phyloP scores from a whole-genome alignment of 2,888 invertebrate species.

The Spatulosminthurus flaviceps region DNA sequence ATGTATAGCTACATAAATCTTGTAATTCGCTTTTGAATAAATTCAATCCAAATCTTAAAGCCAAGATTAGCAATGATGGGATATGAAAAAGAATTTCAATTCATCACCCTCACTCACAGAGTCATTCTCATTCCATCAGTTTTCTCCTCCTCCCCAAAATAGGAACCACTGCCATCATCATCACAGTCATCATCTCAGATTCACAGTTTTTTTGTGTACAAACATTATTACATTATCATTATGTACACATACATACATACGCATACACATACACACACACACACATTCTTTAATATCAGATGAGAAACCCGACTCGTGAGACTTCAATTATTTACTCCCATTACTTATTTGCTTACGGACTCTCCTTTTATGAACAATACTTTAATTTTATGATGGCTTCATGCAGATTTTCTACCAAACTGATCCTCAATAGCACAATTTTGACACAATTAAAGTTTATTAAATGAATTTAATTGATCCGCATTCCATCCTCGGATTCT shows the following conservation, averaged over 20 bases:
- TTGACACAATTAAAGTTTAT: conserved; percentile 20
- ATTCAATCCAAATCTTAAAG: conserved; percentile 22
- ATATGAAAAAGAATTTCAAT: conserved; percentile 29
- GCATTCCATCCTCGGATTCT: conserved; percentile 3
- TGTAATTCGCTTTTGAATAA: conserved; percentile 10
- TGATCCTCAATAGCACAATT: conserved; percentile 4
- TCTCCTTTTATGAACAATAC: conserved; percentile 27
- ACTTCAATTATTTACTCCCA: conserved; percentile 35
- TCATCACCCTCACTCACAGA: conserved; percentile 31
- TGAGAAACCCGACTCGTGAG: conserved; percentile 36
- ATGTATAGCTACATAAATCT: neutral
- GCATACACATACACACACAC: no score
- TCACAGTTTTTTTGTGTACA: neutral
- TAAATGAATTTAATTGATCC: conserved; percentile 18
- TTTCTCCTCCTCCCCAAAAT: conserved; percentile 39
- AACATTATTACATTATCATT: conserved; percentile 35
- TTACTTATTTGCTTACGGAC: conserved; percentile 22
- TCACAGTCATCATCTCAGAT: conserved; percentile 12
- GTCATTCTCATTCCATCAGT: conserved; percentile 39
- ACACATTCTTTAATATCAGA: no score
- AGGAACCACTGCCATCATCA: conserved; percentile 29
- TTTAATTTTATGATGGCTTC: conserved; percentile 19
- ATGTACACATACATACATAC: no score
- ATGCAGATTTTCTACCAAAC: conserved; percentile 23
- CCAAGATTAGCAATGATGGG: conserved; percentile 19